Evolutionary conservation across 2,113 vertebrate genomes (phyloP).

Genomic region (Lonchura striata): DNA sequence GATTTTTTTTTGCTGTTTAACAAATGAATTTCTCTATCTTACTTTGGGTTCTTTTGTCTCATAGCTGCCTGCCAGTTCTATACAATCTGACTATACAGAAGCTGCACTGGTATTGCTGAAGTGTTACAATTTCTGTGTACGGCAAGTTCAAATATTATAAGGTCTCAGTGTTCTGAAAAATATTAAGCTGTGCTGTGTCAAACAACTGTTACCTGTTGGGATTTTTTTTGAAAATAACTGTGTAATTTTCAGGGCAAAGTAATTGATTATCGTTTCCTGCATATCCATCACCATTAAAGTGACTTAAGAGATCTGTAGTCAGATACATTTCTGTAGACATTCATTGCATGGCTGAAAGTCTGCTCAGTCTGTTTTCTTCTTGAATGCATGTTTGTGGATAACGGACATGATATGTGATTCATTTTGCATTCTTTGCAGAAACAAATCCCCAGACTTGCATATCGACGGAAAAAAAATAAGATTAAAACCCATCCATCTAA

Average conservation of each 20-base stretch:
- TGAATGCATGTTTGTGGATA: constrained; percentile 6
- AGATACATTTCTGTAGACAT: constrained; percentile 20
- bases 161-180: constrained; percentile 29
- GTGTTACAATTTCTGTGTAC: not conserved
- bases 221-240: constrained; percentile 52
- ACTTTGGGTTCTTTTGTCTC: not conserved
- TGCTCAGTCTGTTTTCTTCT: constrained; percentile 33
- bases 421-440: constrained; percentile 37
- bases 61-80: not conserved
- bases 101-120: not conserved
- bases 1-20: not conserved
- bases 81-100: not conserved
- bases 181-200: constrained; percentile 46
- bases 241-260: constrained; percentile 60
- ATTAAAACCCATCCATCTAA: constrained; percentile 32
- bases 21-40: not conserved
- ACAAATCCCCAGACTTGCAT: constrained; percentile 25
- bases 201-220: constrained; percentile 43
- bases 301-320: constrained; percentile 49
- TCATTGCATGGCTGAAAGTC: constrained; percentile 42
- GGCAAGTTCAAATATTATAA: constrained; percentile 17
- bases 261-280: constrained; percentile 59
- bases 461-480: not conserved
- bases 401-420: not conserved
- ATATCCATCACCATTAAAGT: constrained; percentile 67